Evolutionary conservation across 2,888 invertebrate species (phyloP), one percentile per base, ranked within the genome.

Genomic region (Macrosiphum euphorbiae): DNA sequence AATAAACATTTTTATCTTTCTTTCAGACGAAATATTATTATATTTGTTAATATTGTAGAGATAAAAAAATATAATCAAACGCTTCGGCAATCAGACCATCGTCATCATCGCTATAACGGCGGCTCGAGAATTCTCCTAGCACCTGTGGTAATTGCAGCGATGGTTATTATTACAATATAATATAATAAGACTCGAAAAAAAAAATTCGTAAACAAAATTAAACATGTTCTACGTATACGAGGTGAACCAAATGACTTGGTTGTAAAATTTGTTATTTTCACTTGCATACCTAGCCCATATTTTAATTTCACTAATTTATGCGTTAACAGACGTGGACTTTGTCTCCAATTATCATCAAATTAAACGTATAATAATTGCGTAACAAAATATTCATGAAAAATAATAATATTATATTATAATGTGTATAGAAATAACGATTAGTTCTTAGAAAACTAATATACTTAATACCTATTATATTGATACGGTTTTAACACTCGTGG

Each of bases 321-420:
- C 44, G 35, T 35, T 20, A 78, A 78, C 78, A 8, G 35, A 78
- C 78, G n/a, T 47, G 85, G 44, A 91, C 91, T 91, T 58, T 28
- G 85, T 44, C n/a, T n/a, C 11, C 47, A 86, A 85, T 86, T 85
- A 58, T 44, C 85, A 47, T 85, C 85, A 91, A 91, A 86, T 86
- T 44, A 91, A 91, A 58, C 55, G 11, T 55, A 44, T 44, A 85
- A 84, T 13, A 84, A 8, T 84, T 26, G 52, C 47, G 28, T 28
- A 88, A 88, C 50, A 50, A 26, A 24, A 61, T 44, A 52, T 52
- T 11, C 35, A 28, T 28, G 35, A 26, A 35, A 50, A n/a, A 88
- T 61, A 26, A 44, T n/a, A 78, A 35, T 35, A 67, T 1, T 16
- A 67, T 35, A 78, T 1, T 5, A 8, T 58, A 58, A 26, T 78